Conservation (phyloP, 2,113 vertebrate genomes). For the Cyprinodon tularosa region DNA sequence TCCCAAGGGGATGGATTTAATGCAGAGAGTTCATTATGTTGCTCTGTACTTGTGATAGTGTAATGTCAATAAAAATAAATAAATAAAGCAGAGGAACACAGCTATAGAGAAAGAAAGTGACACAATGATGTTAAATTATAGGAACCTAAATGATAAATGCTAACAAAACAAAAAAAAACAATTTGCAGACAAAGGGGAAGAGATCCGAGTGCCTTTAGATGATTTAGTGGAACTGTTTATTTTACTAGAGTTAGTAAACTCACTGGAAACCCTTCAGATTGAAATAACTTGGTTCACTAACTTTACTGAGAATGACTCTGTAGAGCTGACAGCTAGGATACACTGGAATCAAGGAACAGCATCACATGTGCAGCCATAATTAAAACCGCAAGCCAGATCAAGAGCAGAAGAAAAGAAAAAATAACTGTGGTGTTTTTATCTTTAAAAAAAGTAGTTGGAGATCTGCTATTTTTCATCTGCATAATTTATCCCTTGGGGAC, state of each 20-base stretch:
- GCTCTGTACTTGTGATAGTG: too few relatives aligned
- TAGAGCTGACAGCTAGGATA: background rate
- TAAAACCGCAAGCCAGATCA: too few relatives aligned
- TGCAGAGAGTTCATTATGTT: too few relatives aligned
- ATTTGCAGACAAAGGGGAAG: background rate
- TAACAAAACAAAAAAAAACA: background rate
- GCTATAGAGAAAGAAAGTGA: too few relatives aligned
- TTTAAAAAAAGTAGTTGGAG: too few relatives aligned
- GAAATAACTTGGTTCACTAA: background rate
- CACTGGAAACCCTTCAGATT: background rate
- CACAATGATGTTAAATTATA: too few relatives aligned
- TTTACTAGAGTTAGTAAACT: background rate
- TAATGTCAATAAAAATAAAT: background rate
- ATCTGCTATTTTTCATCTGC: too few relatives aligned
- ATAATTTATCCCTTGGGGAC: too few relatives aligned
- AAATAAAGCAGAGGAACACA: background rate
- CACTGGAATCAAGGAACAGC: background rate
- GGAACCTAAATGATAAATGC: too few relatives aligned
- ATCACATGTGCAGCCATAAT: too few relatives aligned
- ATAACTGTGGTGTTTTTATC: too few relatives aligned
- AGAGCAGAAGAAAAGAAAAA: background rate
- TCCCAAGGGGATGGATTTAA: too few relatives aligned
- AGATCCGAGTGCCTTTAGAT: background rate
- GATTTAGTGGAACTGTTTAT: background rate
- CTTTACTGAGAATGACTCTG: background rate